These are phyloP conservation scores for Actinopyga echinites DNA, from an alignment of 53 echinoderm and acorn worm species.

Conservation along the genomic window DNA sequence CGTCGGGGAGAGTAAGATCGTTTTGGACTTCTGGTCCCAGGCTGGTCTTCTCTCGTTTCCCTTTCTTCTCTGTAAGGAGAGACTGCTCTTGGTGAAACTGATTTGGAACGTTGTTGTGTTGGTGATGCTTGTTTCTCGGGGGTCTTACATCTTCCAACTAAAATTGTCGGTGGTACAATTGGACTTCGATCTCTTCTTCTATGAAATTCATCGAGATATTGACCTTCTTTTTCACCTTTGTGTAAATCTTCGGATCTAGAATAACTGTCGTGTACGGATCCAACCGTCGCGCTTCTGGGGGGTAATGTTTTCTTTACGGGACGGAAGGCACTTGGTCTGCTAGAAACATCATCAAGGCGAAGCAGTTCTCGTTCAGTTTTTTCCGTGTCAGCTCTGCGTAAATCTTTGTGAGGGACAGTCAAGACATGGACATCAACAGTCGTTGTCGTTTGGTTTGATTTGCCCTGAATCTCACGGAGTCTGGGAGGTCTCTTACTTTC, in stretches of 20 bases:
- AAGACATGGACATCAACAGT: slow-evolving; percentile 31
- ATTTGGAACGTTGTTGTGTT: slow-evolving; percentile 44
- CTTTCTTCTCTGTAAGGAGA: slow-evolving; percentile 41
- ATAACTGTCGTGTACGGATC: slow-evolving; percentile 32
- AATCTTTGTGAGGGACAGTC: slow-evolving; percentile 20
- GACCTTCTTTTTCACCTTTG: not conserved
- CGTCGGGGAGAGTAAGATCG: slow-evolving; percentile 29
- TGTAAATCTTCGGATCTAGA: not conserved
- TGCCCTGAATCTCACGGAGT: slow-evolving; percentile 29
- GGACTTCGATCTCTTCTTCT: slow-evolving; percentile 54
- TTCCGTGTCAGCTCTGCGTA: slow-evolving; percentile 50
- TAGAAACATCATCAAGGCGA: slow-evolving; percentile 84
- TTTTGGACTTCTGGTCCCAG: slow-evolving; percentile 14
- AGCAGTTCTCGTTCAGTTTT: slow-evolving; percentile 44
- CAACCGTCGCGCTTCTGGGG: slow-evolving; percentile 65
- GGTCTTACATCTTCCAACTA: slow-evolving; percentile 60
- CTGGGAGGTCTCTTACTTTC: slow-evolving; percentile 64
- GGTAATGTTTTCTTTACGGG: slow-evolving; percentile 79
- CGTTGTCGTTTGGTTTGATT: slow-evolving; percentile 19
- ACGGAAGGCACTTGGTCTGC: slow-evolving; percentile 90
- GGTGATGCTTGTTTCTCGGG: slow-evolving; percentile 60
- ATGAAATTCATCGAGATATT: slow-evolving; percentile 29
- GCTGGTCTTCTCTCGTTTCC: not conserved
- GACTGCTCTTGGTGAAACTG: slow-evolving; percentile 26
- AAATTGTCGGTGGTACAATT: slow-evolving; percentile 61